Base-by-base conservation (phyloP, 1,140 invertebrate genomes). In the Gryon sp. region DNA sequence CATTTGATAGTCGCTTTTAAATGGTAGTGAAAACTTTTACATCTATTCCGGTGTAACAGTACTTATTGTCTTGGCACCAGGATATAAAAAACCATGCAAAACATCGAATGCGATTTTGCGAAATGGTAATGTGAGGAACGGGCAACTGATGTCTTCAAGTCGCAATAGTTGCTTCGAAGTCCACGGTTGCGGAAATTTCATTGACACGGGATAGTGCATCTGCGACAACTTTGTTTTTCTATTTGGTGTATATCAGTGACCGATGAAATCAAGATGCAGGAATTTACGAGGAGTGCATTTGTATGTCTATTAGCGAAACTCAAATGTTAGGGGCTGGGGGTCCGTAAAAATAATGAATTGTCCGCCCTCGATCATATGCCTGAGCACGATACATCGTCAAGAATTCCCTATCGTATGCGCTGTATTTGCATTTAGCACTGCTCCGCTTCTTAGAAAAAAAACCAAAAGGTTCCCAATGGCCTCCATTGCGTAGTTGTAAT, bases 301-400 rank as follows among this genome's bases (percentile, higher is more conserved):
- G 6, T 83, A 75, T 0, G 30, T 4, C 26, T 73, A 78, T 53
- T 84, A 55, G 7, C 66, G 41, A 34, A 86, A 85, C 4, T 80
- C 79, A 48, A 57, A 83, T 8, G 57, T 80, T 6, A 89, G 55
- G 0, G 84, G 87, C 48, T 87, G 86, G 52, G 89, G 89, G 50
- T 90, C 83, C 1, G 82, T 86, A 14, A 48, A 81, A 2, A 89
- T 79, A 0, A 34, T 68, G 43, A 88, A 86, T 8, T 24, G 2
- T 55, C 81, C 62, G 18, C 78, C 88, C 80, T 90, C 87, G 0
- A 90, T 18, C 20, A 86, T 70, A 45, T 87, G 81, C 1, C 79
- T 72, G 60, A 1, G 40, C 43, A 1, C 22, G 20, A 36, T 87
- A 81, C 38, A 86, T 81, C 0, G 89, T 60, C 4, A 79, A 2